Conservation (phyloP, 2,113 vertebrate species). For the Bujurquina vittata region DNA sequence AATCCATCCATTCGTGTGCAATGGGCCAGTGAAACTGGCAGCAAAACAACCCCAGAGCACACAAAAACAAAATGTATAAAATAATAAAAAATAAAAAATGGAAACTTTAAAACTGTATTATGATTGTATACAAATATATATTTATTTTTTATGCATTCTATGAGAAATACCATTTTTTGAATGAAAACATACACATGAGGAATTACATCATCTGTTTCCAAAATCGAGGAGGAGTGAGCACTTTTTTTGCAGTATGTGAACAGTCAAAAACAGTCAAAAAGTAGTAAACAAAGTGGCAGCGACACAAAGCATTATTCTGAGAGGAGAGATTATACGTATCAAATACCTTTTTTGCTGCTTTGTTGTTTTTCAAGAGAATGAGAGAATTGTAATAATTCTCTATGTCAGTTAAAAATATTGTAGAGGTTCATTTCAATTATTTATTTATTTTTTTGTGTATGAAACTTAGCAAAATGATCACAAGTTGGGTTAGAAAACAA, state of each 20-base stretch:
- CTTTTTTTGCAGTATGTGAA: rapidly evolving
- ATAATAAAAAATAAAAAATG: too few relatives aligned
- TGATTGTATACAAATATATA: background rate
- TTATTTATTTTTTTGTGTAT: background rate
- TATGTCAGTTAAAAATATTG: too few relatives aligned
- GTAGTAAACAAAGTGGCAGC: background rate
- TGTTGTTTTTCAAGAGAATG: too few relatives aligned
- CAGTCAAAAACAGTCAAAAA: background rate
- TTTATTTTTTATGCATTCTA: too few relatives aligned
- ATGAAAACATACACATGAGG: background rate
- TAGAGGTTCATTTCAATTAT: too few relatives aligned
- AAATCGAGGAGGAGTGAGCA: background rate
- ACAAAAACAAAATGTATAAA: too few relatives aligned
- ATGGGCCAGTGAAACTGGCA: background rate
- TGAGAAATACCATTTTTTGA: background rate
- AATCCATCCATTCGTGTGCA: background rate
- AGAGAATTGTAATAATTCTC: too few relatives aligned
- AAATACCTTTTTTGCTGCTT: background rate
- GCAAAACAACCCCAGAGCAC: background rate
- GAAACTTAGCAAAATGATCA: background rate
- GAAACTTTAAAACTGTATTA: rapidly evolving
- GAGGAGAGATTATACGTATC: background rate
- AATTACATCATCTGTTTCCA: background rate
- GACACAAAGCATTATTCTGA: background rate
- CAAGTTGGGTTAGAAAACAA: background rate